phyloP scores from a whole-genome alignment of 1,140 invertebrate species.

The Geopemphigus sp. region DNA sequence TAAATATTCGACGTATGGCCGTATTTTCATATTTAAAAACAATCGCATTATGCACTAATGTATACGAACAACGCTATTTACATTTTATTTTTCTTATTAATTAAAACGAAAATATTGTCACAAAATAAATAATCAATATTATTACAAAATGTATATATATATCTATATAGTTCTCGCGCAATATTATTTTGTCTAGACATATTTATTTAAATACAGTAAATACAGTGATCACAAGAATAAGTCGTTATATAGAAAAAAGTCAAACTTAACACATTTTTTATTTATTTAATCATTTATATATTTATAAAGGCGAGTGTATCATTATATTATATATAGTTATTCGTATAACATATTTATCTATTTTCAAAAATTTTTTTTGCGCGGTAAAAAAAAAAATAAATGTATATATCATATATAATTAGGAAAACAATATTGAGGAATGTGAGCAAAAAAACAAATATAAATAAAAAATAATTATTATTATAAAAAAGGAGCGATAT shows the following conservation, averaged over 20 bases:
- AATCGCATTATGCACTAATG: slow-evolving; percentile 6
- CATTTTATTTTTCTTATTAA: background rate
- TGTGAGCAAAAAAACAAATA: slow-evolving; percentile 24
- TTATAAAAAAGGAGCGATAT: slow-evolving; percentile 25
- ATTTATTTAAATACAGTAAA: slow-evolving; percentile 35
- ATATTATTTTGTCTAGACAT: slow-evolving; percentile 27
- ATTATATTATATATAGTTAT: background rate
- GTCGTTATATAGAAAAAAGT: slow-evolving; percentile 16
- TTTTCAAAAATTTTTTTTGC: slow-evolving; percentile 5
- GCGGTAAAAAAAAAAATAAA: background rate
- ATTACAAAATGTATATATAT: slow-evolving; percentile 41
- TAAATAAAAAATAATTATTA: background rate
- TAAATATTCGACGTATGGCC: slow-evolving; percentile 12
- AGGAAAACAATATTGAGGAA: slow-evolving; percentile 36
- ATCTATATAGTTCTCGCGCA: slow-evolving; percentile 16
- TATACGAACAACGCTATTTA: no score
- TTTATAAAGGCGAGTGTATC: slow-evolving; percentile 29
- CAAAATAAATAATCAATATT: slow-evolving; percentile 44
- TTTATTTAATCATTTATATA: background rate
- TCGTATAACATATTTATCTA: slow-evolving; percentile 30
- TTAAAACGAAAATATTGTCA: background rate
- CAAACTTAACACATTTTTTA: slow-evolving; percentile 37
- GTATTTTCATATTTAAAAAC: slow-evolving; percentile 41
- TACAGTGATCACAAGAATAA: slow-evolving; percentile 42
- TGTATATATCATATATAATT: background rate